Conservation (phyloP, 1,140 invertebrate species). For the Megalonaias nervosa region DNA sequence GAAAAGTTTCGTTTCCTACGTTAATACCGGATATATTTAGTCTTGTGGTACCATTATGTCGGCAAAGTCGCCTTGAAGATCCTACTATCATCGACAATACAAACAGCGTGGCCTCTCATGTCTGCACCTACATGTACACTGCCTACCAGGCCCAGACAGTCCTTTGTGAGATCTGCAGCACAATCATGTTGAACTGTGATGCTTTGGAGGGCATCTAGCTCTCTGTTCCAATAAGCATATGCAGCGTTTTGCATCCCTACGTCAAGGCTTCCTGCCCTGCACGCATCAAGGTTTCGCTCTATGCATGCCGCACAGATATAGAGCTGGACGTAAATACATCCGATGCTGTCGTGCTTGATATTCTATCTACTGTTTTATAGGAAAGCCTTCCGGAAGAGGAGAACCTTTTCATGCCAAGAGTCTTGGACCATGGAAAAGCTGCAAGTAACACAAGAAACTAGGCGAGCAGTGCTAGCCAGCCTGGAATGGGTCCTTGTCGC, state of each 20-base stretch:
- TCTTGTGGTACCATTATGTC: no score
- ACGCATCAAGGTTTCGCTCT: background rate
- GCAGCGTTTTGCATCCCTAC: no score
- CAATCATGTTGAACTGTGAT: conserved; percentile 6
- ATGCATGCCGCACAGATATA: background rate
- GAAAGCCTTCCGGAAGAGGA: background rate
- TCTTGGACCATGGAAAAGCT: no score
- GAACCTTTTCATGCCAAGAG: background rate
- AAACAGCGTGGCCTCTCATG: background rate
- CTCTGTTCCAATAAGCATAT: no score
- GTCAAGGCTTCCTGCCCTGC: no score
- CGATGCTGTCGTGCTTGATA: background rate
- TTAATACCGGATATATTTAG: no score
- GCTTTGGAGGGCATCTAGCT: background rate
- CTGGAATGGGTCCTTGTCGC: no score
- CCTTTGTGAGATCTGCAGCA: background rate
- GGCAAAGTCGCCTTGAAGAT: background rate
- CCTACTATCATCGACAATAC: background rate
- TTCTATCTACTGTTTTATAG: background rate
- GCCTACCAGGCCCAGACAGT: no score
- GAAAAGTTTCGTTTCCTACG: no score
- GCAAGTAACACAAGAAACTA: no score
- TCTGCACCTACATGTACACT: background rate
- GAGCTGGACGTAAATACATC: background rate
- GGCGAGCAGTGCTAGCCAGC: no score